Base-by-base conservation (phyloP, 2,113 vertebrate genomes). In the Murina feae region DNA sequence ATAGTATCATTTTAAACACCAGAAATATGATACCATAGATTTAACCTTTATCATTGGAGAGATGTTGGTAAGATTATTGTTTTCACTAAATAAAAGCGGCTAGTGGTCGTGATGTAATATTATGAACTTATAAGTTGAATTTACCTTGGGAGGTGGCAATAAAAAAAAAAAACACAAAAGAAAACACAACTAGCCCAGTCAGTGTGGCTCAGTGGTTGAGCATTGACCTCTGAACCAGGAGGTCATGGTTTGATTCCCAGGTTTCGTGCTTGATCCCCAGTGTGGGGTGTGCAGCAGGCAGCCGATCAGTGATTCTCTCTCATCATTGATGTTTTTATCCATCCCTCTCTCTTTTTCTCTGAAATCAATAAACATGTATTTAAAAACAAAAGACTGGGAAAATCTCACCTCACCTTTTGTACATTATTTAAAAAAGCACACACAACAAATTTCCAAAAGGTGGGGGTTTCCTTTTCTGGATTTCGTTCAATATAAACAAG, bases 41-140 rank as follows among this genome's bases (percentile, higher is more conserved):
- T 80, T n/a, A 94, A 95, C 72, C 18, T 89, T 91, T 32, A 47
- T 71, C 80, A 10, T 85, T 82, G 44, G 74, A 83, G 18, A 58
- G 9, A 93, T 95, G n/a, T 32, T 11, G 69, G 2, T 89, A 81
- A 89, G 80, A 91, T 95, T 89, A 55, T n/a, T 84, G 85, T 91
- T 95, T 86, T 92, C 44, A 47, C 28, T 93, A 75, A 53, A 81
- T 82, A 69, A 97, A 1, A 1, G 47, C 32, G 39, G 39, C 28
- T 35, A 80, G 20, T 53, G 63, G 37, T 79, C 37, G 18, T 44
- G 12, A 71, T 35, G 0, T 28, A 89, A 94, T 55, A 37, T 32
- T 84, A 20, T 32, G 14, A 10, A 32, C 76, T 76, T 53, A 68
- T 25, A 28, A 69, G 16, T 14, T 84, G 39, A 84, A 72, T 91